These are phyloP conservation scores for Cettia cetti DNA, from an alignment of 2,113 vertebrate genomes.

Conservation along the genomic window DNA sequence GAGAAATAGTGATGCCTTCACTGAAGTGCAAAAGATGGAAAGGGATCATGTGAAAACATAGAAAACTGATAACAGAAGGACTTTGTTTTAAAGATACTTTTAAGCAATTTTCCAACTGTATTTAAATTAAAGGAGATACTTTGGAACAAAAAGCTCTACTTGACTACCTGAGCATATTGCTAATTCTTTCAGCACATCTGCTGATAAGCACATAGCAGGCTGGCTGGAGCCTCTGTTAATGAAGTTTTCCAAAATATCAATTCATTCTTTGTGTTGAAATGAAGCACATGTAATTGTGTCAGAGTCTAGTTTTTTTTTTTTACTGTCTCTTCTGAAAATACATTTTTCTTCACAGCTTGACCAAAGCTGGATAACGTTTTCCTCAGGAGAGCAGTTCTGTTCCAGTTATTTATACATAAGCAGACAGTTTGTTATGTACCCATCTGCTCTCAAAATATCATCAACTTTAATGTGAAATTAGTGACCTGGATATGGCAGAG, in stretches of 20 bases:
- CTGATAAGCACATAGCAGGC: neutral
- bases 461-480: neutral
- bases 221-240: neutral
- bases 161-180: neutral
- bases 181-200: constrained; percentile 36
- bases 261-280: neutral
- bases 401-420: neutral
- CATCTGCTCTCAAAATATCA: constrained; percentile 3
- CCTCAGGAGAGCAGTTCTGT: neutral
- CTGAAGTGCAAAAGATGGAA: neutral
- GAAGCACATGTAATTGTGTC: neutral
- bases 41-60: neutral
- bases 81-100: neutral
- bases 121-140: neutral
- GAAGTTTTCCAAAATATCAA: neutral
- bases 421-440: neutral
- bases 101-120: neutral
- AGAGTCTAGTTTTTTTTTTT: neutral
- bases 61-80: neutral
- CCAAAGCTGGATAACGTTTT: neutral
- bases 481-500: neutral
- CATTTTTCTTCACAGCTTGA: neutral
- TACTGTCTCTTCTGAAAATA: constrained; percentile 5
- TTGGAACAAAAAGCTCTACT: neutral
- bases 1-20: neutral